These are phyloP conservation scores for Notodonta dromedarius DNA, from an alignment of 2,888 invertebrate species.

Conservation along the genomic window DNA sequence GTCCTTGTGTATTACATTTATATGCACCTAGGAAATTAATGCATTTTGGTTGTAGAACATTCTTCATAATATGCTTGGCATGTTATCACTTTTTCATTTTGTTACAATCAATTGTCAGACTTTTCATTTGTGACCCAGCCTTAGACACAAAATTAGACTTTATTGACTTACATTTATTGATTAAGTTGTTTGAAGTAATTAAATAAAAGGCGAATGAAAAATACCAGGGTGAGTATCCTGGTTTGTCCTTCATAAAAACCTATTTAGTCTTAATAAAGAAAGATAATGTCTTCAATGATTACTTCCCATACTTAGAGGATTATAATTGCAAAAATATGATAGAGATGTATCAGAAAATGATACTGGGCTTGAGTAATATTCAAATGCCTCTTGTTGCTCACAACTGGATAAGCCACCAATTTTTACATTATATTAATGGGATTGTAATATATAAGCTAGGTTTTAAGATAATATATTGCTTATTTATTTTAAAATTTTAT, in stretches of 20 bases:
- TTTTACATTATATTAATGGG: not conserved
- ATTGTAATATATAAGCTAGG: not conserved
- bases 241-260: not conserved
- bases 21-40: conserved; percentile 52
- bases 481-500: conserved; percentile 13
- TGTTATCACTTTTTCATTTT: conserved; percentile 52
- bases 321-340: not conserved
- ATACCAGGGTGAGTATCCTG: not conserved
- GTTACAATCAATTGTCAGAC: conserved; percentile 15
- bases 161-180: not conserved
- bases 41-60: conserved; percentile 49
- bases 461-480: conserved; percentile 1
- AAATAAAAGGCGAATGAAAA: not conserved
- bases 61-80: conserved; percentile 62
- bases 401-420: not conserved
- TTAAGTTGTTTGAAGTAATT: not conserved
- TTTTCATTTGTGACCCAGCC: not conserved
- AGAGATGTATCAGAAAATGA: not conserved
- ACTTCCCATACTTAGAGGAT: not conserved
- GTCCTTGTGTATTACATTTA: conserved; percentile 52
- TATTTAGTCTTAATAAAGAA: not conserved
- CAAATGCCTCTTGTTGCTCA: not conserved
- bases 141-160: not conserved
- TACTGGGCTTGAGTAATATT: not conserved
- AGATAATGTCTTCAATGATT: too few species aligned